Base-by-base conservation (phyloP, 2,888 invertebrate species). In the Microplitis deprimator region DNA sequence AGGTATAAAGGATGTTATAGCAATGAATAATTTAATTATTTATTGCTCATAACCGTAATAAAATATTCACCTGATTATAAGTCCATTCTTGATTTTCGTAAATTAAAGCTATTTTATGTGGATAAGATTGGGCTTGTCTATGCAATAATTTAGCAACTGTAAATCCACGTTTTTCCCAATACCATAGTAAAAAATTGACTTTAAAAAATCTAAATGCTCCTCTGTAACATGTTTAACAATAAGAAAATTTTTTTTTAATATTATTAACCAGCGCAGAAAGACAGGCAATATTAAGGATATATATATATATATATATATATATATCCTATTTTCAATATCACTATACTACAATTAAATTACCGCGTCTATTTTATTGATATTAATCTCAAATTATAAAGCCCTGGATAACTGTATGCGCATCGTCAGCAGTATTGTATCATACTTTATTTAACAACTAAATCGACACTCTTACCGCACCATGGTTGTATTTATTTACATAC, bases 21-120 rank as follows among this genome's bases (percentile, higher is more conserved):
- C 50, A 50, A 13, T 50, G 4, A 29, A 29, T 29, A 67, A 16
- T 40, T 41, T 71, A 20, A 38, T 70, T 13, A 39, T 38, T 70
- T 13, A 67, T 29, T 29, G 29, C 29, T 29, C 29, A 29, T 29
- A 29, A 29, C 29, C 29, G 29, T 29, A 4, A 29, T 29, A 29
- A 29, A 29, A 71, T 74, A 71, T 64, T 68, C 65, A 97, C 95
- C 92, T 97, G 94, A 83, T 93, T 92, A 89, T 96, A 97, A 0
- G 95, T 96, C 96, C 96, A 97, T 82, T 92, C 92, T 90, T 95
- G 93, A 79, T 96, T 94, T 88, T 97, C 96, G 85, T 93, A 95
- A 40, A 96, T 91, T 85, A 96, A 95, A 81, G 96, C 96, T 1
- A 94, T 90, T 90, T 97, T 97, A 80, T 96, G 92, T 0, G 97